phyloP scores from a whole-genome alignment of 37 sponge, comb jelly and placozoan genomes.

The Diacarnus erythraeanus region DNA sequence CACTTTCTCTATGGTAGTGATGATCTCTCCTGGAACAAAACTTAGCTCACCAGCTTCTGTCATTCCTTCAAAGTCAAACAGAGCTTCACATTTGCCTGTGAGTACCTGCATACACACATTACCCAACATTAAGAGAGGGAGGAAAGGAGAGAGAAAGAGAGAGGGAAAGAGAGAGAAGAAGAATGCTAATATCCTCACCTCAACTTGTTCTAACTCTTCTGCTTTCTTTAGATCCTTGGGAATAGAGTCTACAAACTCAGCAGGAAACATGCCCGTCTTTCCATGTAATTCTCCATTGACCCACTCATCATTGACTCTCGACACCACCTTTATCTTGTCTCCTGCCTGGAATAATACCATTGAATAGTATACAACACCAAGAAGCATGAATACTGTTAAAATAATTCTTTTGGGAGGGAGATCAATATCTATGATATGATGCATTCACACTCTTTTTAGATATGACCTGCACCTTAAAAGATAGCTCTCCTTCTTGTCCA shows the following conservation, averaged over 20 bases:
- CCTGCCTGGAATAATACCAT: slow-evolving; percentile 29
- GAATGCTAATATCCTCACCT: neutral
- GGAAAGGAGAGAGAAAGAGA: slow-evolving; percentile 1
- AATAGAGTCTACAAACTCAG: slow-evolving; percentile 43
- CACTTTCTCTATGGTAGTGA: slow-evolving; percentile 60
- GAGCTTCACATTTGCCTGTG: slow-evolving; percentile 62
- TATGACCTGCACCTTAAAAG: slow-evolving; percentile 89
- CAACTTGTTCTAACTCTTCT: no score
- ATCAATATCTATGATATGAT: no score
- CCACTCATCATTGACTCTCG: slow-evolving; percentile 61
- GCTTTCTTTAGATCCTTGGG: slow-evolving; percentile 9
- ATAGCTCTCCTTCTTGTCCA: slow-evolving; percentile 76
- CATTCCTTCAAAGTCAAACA: slow-evolving; percentile 46
- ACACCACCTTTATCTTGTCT: slow-evolving; percentile 29
- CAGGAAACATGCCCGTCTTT: slow-evolving; percentile 51
- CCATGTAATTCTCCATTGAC: slow-evolving; percentile 43
- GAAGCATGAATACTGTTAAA: neutral
- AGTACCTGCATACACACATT: no score
- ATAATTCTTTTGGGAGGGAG: no score
- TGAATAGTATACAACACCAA: no score
- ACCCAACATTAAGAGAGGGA: no score
- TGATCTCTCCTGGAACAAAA: slow-evolving; percentile 60
- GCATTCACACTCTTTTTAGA: no score
- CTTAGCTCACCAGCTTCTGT: slow-evolving; percentile 59
- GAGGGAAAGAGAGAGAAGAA: neutral